A percentile compares a stretch with the other conserved stretches of the same genome.
phyloP scores from a whole-genome alignment of 2,888 invertebrate species.

The Macrosoma leucophasiata region DNA sequence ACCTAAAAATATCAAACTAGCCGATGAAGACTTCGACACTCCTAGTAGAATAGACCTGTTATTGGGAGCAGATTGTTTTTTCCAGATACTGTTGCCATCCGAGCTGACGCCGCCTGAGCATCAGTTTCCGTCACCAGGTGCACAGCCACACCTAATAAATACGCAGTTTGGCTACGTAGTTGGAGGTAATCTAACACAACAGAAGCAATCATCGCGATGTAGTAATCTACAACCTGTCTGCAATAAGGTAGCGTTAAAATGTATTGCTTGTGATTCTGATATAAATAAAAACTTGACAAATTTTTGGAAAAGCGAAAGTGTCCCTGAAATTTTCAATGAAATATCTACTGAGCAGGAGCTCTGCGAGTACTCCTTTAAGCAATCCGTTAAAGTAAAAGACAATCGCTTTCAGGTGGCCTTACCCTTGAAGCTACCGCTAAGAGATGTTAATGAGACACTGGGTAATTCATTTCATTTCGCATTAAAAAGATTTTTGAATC shows the following conservation, averaged over 20 bases:
- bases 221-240: too few species aligned
- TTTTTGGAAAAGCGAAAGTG: conserved; percentile 14
- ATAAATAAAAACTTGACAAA: conserved; percentile 3
- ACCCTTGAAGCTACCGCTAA: conserved; percentile 18
- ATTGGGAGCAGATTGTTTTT: conserved; percentile 20
- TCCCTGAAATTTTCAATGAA: conserved; percentile 18
- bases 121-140: background rate
- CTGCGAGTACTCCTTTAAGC: conserved; percentile 15
- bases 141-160: conserved; percentile 4
- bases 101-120: too few species aligned
- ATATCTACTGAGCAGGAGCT: conserved; percentile 14
- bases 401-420: conserved; percentile 18
- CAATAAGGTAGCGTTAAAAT: too few species aligned
- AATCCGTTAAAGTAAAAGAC: conserved; percentile 9
- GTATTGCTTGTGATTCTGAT: conserved; percentile 7
- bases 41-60: conserved; percentile 18
- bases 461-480: conserved; percentile 24
- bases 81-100: conserved; percentile 22
- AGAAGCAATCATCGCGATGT: background rate
- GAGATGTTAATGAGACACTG: conserved; percentile 2
- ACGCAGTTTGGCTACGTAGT: conserved; percentile 17
- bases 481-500: conserved; percentile 17
- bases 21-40: conserved; percentile 14
- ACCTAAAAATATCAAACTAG: conserved; percentile 11
- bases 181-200: conserved; percentile 8